Evolutionary conservation across 35 echinoderm and acorn worm genomes (phyloP), one percentile per base, ranked within the genome.

Genomic region (Heliocidaris tuberculata): DNA sequence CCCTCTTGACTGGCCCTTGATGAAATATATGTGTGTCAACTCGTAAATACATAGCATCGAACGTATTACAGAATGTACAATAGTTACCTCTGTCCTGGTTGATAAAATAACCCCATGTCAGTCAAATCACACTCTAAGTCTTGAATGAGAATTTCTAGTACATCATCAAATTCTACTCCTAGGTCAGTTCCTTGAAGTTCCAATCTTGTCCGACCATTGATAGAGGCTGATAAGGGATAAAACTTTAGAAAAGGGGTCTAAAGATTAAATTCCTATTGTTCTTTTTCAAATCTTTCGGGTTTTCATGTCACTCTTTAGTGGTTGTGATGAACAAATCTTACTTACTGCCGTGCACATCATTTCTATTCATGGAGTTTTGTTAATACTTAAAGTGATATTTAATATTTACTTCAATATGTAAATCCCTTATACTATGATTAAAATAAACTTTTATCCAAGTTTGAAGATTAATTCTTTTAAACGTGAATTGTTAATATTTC

Each of bases 121-220:
- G 42, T 90, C 49, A 95, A 49, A 49, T 88, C 24, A 95, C 96
- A 97, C 17, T 31, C 19, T 24, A 92, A 59, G 21, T 59, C 94
- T 70, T 48, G 90, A 21, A 97, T 92, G 30, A 56, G 94, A 7
- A 97, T 92, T 19, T 94, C 70, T 9, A 9, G 19, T 47, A 97
- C 61, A 88, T 93, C 96, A 32, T 47, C 13, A 86, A 95, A 95
- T 19, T 1, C 6, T 90, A 35, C 56, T 8, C 96, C 96, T 54
- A 97, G 60, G 48, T 97, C 95, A 85, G 94, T 97, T 56, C 96
- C 94, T 30, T 16, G 88, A 31, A 97, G 47, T 94, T 85, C 48
- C 13, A 96, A 13, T 85, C 90, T 49, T 8, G 96, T 96, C 21
- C 88, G 56, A 30, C 94, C 96, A 93, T 95, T 94, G 9, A 93